phyloP scores from a whole-genome alignment of 2,113 vertebrate genomes.

The Delphinapterus leucas region DNA sequence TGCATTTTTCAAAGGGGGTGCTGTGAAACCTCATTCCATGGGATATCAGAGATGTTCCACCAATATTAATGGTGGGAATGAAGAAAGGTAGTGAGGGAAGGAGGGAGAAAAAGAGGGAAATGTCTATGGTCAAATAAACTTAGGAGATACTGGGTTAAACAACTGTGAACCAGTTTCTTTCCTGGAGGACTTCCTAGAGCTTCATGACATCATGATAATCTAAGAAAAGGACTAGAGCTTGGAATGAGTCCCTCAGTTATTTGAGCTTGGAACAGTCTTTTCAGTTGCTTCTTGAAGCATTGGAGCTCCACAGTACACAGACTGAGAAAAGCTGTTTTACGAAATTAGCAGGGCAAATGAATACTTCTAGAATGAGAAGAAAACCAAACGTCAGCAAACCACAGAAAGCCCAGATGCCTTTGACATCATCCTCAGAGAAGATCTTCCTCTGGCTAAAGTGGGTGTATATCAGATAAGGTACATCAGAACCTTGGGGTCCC shows the following conservation, averaged over 20 bases:
- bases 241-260: neutral
- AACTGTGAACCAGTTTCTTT: neutral
- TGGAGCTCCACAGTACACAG: neutral
- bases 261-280: neutral
- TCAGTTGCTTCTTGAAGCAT: neutral
- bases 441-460: slow-evolving; percentile 64
- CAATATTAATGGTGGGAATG: neutral
- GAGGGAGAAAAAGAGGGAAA: no score
- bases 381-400: slow-evolving; percentile 52
- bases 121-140: neutral
- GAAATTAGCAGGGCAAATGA: neutral
- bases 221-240: neutral
- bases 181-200: neutral
- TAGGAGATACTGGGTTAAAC: neutral
- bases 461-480: slow-evolving; percentile 74
- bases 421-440: slow-evolving; percentile 77
- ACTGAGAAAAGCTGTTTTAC: neutral
- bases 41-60: neutral
- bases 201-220: neutral
- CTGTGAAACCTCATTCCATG: neutral
- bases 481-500: slow-evolving; percentile 77
- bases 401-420: slow-evolving; percentile 75
- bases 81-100: neutral
- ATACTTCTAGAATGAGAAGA: neutral
- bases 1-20: neutral